Evolutionary conservation across 2,797 vertebrate genomes (phyloP), one percentile per base, ranked within the genome.

Genomic region (Notolepis coatsorum): DNA sequence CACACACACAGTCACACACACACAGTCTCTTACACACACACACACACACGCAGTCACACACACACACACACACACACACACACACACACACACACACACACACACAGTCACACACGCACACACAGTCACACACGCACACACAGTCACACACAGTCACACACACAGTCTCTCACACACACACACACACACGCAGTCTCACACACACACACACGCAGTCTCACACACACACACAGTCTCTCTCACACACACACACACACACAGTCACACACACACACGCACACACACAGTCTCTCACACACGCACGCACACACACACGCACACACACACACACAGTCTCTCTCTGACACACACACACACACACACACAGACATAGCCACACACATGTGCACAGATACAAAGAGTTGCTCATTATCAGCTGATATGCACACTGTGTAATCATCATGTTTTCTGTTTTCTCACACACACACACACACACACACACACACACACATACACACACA

Each of bases 51-150:
- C n/a, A n/a, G n/a, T n/a, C n/a, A 12, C 49, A 37, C 10, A 20
- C 31, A 37, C 12, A 17, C 45, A 28, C 46, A 48, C 46, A 9
- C 25, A 48, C 46, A 17, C 25, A 28, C 41, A 43, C 41, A 43
- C 41, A 43, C 41, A 43, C 41, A 43, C 41, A 43, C 41, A 43
- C 41, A 43, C 41, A 43, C 41, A 43, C 41, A 43, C 41, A 43
- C 41, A 43, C 41, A 43, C 41, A 43, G 17, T 20, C 46, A 17
- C 24, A 28, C 46, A 7, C 25, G 6, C 46, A 30, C 15, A 30
- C n/a, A 13, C 47, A 41, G 17, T 12, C 31, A 33, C 31, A 7
- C 31, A 33, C 31, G 3, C 31, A 33, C 31, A 7, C 31, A 33
- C 31, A 7, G 7, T 8, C 31, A 7, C 31, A 33, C 31, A 7